Percentiles rank a stretch among this genome's conserved stretches.
These are phyloP conservation scores for Chloropsis hardwickii DNA, from an alignment of 2,113 vertebrate genomes.

Conservation along the genomic window DNA sequence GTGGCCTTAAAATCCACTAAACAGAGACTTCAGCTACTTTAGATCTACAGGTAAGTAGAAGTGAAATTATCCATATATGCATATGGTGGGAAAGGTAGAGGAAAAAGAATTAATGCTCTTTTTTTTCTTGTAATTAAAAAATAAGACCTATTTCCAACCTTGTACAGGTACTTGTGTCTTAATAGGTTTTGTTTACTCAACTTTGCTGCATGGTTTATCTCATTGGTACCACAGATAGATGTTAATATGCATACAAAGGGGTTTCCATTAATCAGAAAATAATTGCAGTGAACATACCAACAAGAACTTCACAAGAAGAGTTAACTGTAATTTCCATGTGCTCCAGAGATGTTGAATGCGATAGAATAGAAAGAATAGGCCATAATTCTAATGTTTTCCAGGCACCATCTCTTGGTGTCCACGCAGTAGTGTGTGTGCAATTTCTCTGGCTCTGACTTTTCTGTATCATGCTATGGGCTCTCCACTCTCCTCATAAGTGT, in stretches of 20 bases:
- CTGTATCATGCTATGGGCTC: background rate
- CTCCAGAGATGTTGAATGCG: background rate
- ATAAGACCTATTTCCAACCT: background rate
- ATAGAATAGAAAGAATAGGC: background rate
- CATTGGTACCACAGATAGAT: background rate
- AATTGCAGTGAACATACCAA: background rate
- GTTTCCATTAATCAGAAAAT: background rate
- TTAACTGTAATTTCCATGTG: background rate
- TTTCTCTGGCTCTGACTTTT: background rate
- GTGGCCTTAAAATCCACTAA: background rate
- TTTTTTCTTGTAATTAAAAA: background rate
- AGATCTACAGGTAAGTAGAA: background rate
- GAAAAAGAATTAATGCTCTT: background rate
- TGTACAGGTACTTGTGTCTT: background rate
- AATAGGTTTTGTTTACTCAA: background rate
- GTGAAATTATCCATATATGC: background rate
- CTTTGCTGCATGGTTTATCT: background rate
- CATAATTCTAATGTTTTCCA: background rate
- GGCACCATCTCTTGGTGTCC: background rate
- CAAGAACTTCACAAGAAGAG: background rate
- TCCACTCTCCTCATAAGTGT: background rate
- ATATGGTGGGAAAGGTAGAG: background rate
- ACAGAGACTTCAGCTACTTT: background rate
- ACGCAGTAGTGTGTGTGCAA: background rate
- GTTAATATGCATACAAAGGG: background rate